A percentile compares a stretch with the other conserved stretches of the same genome.
Conservation (phyloP, 2,888 invertebrate species). For the Emmelina monodactyla region DNA sequence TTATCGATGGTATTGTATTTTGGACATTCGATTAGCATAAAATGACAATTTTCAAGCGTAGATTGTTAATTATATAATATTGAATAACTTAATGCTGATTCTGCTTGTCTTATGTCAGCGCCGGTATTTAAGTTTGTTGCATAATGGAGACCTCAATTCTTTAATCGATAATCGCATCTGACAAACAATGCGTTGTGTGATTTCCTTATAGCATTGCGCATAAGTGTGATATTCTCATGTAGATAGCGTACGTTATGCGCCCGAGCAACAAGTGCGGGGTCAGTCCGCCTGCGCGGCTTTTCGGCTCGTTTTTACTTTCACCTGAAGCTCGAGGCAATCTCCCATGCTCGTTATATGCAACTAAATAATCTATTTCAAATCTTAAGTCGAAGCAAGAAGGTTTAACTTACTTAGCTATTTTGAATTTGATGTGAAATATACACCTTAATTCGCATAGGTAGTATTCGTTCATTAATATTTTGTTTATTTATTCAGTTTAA, state of each 20-base stretch:
- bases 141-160: not conserved
- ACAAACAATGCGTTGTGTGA: not conserved
- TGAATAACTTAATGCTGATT: not conserved
- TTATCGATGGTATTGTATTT: not conserved
- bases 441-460: too few species aligned
- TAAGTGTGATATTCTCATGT: not conserved
- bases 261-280: slow-evolving; percentile 1
- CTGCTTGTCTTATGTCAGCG: slow-evolving; percentile 1
- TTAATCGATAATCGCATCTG: slow-evolving; percentile 1
- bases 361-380: too few species aligned
- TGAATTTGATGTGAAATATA: too few species aligned
- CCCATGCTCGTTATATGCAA: not conserved
- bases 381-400: too few species aligned
- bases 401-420: too few species aligned
- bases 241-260: too few species aligned
- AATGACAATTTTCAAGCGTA: not conserved
- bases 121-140: not conserved
- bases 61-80: not conserved
- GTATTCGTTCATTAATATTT: too few species aligned
- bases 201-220: not conserved
- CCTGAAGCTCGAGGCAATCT: not conserved
- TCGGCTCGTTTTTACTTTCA: not conserved
- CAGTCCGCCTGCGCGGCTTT: not conserved
- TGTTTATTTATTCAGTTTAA: too few species aligned
- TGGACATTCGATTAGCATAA: not conserved